Evolutionary conservation across 2,113 vertebrate species (phyloP), one percentile per base, ranked within the genome.

Genomic region (Polyodon spathula): DNA sequence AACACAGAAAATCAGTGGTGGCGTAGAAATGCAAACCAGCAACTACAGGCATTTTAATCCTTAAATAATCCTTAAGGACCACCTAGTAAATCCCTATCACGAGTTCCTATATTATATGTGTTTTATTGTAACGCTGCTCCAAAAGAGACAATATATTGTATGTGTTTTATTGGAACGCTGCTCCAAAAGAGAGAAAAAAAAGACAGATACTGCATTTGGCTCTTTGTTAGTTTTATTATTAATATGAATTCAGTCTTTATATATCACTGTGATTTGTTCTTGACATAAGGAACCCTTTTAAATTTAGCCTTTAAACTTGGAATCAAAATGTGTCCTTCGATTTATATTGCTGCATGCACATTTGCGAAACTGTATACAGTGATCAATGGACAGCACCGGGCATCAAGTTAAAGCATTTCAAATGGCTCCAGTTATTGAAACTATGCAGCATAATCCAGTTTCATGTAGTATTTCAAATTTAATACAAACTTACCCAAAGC

Each of bases 211-310:
- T n/a, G 43, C 40, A 37, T 43, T 27, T 8, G 15, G 40, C 50
- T 44, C 58, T 51, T 58, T 44, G 37, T 63, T 40, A 63, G 56
- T 48, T 50, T 51, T 16, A 55, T 53, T 48, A 53, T 38, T 39
- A 56, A 14, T 42, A 53, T 53, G 16, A 50, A 6, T 50, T 50
- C 48, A 50, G 48, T 63, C 56, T 58, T 58, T 7, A 42, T 39
- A 58, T 41, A 58, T 40, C 62, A 58, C 55, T 42, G 39, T 48
- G 8, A 51, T 58, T 53, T 53, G 40, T 43, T 8, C 17, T 53
- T 59, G 15, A 59, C 37, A 59, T 50, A 6, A 14, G 14, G 56
- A 16, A 17, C 16, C 27, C 40, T 58, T 58, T 39, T 11, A 2
- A 51, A 44, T 17, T 54, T 39, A 38, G 27, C 27, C 27, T 12